phyloP scores from a whole-genome alignment of 2,797 vertebrate genomes.

The Eulemur albifrons region DNA sequence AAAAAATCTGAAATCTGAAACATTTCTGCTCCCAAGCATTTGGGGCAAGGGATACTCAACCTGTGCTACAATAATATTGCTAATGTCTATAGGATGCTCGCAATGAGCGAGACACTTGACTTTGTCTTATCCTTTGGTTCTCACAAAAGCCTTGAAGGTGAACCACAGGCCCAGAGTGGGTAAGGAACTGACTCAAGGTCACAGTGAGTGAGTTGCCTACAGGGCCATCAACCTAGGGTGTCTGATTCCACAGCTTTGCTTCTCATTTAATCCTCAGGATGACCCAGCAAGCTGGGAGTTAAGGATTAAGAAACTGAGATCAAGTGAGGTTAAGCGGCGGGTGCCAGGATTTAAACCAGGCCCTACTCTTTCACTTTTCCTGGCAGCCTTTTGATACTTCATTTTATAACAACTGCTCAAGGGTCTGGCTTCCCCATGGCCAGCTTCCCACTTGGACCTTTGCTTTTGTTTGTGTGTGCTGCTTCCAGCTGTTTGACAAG shows the following conservation, averaged over 20 bases:
- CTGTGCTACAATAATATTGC: rapidly evolving
- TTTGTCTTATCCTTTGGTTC: background rate
- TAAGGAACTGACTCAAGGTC: background rate
- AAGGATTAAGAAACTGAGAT: background rate
- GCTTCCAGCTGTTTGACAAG: background rate
- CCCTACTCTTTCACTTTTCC: background rate
- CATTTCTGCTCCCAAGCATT: background rate
- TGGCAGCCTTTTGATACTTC: background rate
- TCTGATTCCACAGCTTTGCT: background rate
- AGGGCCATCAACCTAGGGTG: background rate
- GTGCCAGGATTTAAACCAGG: conserved; percentile 44
- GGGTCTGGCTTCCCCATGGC: background rate
- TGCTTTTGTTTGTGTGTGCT: background rate
- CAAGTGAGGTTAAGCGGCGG: background rate
- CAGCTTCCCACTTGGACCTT: background rate
- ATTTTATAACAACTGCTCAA: background rate
- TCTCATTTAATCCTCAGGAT: background rate
- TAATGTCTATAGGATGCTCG: background rate
- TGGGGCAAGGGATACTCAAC: background rate
- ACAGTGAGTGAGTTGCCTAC: background rate
- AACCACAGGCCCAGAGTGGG: background rate
- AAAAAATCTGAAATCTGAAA: background rate
- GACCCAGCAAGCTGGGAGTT: background rate
- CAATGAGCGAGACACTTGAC: no score
- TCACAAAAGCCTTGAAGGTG: background rate